phyloP scores from a whole-genome alignment of 2,888 invertebrate species.

The Drosophila nr. perissopoda region DNA sequence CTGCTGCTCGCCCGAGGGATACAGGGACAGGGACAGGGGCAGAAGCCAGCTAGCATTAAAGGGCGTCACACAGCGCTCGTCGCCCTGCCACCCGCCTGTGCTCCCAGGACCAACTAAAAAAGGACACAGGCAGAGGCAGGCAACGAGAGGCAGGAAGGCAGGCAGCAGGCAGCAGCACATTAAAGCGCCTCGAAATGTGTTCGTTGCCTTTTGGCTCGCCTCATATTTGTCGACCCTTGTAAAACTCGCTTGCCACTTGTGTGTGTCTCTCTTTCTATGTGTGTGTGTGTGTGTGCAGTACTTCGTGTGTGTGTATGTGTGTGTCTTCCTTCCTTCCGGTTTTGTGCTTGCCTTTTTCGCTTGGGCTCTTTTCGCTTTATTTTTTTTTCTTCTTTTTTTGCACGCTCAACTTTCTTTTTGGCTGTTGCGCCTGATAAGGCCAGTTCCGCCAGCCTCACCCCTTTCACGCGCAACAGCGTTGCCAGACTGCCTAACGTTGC shows the following conservation, averaged over 20 bases:
- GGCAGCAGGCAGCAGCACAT: conserved; percentile 49
- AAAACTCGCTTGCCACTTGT: conserved; percentile 66
- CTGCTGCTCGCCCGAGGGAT: conserved; percentile 39
- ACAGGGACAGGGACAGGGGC: conserved; percentile 26
- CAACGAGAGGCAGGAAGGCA: conserved; percentile 1
- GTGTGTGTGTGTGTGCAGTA: conserved; percentile 42
- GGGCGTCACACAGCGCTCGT: conserved; percentile 57
- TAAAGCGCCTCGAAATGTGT: conserved; percentile 73
- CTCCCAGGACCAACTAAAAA: neutral
- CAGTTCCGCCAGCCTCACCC: neutral
- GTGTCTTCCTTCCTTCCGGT: conserved; percentile 81
- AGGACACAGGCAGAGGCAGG: conserved; percentile 10
- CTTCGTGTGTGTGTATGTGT: conserved; percentile 39
- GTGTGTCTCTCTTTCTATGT: conserved; percentile 3
- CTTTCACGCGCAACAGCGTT: conserved; percentile 22
- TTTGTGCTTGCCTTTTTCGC: conserved; percentile 56
- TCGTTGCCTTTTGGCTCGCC: conserved; percentile 63
- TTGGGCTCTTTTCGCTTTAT: conserved; percentile 36
- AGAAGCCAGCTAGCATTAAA: conserved; percentile 51
- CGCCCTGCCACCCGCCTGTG: neutral
- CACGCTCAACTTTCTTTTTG: conserved; percentile 46
- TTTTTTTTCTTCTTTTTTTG: conserved; percentile 14
- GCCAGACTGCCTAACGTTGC: conserved; percentile 20
- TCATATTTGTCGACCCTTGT: conserved; percentile 79
- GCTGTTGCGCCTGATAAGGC: conserved; percentile 69